Base-by-base conservation (phyloP, 2,888 invertebrate species). In the Yponomeuta plumbellus region DNA sequence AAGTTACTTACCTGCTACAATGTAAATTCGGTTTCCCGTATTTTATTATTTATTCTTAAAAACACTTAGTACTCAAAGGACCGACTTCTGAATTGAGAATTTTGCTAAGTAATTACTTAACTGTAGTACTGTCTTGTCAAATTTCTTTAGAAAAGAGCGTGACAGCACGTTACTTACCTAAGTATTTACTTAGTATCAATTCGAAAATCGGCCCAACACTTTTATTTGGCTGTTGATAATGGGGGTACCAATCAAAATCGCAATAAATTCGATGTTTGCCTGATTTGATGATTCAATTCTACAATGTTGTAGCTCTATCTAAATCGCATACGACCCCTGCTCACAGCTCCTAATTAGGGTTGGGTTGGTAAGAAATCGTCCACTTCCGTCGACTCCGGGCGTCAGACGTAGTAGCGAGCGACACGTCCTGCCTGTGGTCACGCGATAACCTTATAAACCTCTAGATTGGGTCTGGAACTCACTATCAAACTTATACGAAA, bases 351-450 rank as follows among this genome's bases (percentile, higher is more conserved):
- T 74, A 75, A 75, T 79, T 83, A 82, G 77, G 76, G 69, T 76
- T 73, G 78, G 76, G 69, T 76, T 73, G 75, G 75, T 80, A 83
- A 83, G 83, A 84, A 86, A 87, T 86, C 79, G 83, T 83, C 77
- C 74, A 82, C 84, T 85, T 88, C 88, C 88, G 84, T 77, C 77
- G 83, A 80, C 83, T 81, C 84, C 78, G 76, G 75, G 68, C 76
- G 76, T 74, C 72, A 75, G 74, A 76, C 22, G 21, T 59, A 23
- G 11, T 23, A 4, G 59, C 59, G 13, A 4, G 59, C 59, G 13
- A 23, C 59, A 11, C 13, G 59, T 13, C 22, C 57, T 61, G 61
- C 40, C 39, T 44, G 77, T 75, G 75, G 80, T 82, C 83, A 85
- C 82, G 84, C 84, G 77, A 84, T 66, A 71, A 69, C 34, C 34